Conservation (phyloP, 2,888 invertebrate genomes). For the Peribatodes rhomboidaria region DNA sequence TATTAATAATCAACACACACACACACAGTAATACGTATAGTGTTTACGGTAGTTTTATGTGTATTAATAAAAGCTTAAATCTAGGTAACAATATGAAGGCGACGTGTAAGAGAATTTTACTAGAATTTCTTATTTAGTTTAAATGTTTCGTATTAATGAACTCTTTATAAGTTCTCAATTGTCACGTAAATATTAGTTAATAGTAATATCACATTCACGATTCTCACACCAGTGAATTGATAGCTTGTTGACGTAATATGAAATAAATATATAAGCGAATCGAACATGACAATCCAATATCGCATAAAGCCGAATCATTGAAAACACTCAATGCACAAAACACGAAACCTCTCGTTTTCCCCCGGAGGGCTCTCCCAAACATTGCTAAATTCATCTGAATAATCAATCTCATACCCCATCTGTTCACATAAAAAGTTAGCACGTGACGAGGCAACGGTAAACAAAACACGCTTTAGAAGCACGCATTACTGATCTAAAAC, state of each 20-base stretch:
- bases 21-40: too few relatives aligned
- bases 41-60: too few relatives aligned
- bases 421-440: constrained; percentile 55
- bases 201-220: too few relatives aligned
- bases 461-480: constrained; percentile 49
- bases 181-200: too few relatives aligned
- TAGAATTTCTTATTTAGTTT: neutral
- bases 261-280: too few relatives aligned
- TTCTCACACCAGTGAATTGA: too few relatives aligned
- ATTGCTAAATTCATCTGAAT: constrained; percentile 41
- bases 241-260: neutral
- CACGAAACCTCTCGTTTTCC: constrained; percentile 24
- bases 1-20: too few relatives aligned
- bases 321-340: constrained; percentile 24
- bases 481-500: constrained; percentile 43
- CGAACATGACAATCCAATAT: constrained; percentile 9
- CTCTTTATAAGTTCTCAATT: too few relatives aligned
- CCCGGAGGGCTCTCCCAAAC: constrained; percentile 34
- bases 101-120: too few relatives aligned
- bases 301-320: constrained; percentile 3
- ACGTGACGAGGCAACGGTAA: constrained; percentile 51
- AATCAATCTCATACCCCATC: constrained; percentile 49
- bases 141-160: too few relatives aligned
- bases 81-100: too few relatives aligned
- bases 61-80: too few relatives aligned